Evolutionary conservation across 2,113 vertebrate genomes (phyloP).

Genomic region (Gadus macrocephalus): DNA sequence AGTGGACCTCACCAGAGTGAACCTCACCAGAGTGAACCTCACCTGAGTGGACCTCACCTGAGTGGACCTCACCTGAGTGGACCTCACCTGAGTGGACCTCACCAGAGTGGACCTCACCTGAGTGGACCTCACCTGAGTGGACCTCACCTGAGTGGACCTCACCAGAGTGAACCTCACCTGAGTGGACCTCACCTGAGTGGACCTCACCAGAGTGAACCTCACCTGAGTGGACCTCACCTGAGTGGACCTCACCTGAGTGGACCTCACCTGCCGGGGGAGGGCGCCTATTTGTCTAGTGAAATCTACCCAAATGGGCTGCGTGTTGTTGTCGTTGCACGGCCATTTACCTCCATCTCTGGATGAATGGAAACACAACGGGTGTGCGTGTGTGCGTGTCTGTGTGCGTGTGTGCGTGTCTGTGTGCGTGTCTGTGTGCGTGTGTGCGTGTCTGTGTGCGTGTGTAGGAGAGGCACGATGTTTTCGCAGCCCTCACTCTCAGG

Average conservation of each 20-base stretch:
- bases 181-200: not conserved
- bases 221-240: too few species aligned
- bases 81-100: too few species aligned
- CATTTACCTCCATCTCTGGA: conserved; percentile 4
- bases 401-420: conserved; percentile 32
- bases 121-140: not conserved
- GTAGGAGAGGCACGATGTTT: conserved; percentile 49
- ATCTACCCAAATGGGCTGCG: conserved; percentile 61
- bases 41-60: too few species aligned
- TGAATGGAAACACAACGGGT: conserved; percentile 23
- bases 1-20: too few species aligned
- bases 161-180: too few species aligned
- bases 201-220: not conserved
- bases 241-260: not conserved
- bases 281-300: conserved; percentile 63
- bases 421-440: conserved; percentile 32
- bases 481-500: conserved; percentile 62
- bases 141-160: too few species aligned
- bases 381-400: conserved; percentile 31
- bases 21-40: too few species aligned
- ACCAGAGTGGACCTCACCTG: too few species aligned
- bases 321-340: conserved; percentile 11
- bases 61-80: not conserved
- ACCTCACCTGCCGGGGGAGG: not conserved
- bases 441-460: conserved; percentile 36